Conservation (phyloP, 2,113 vertebrate genomes). For the Grammatotria lemairii region DNA sequence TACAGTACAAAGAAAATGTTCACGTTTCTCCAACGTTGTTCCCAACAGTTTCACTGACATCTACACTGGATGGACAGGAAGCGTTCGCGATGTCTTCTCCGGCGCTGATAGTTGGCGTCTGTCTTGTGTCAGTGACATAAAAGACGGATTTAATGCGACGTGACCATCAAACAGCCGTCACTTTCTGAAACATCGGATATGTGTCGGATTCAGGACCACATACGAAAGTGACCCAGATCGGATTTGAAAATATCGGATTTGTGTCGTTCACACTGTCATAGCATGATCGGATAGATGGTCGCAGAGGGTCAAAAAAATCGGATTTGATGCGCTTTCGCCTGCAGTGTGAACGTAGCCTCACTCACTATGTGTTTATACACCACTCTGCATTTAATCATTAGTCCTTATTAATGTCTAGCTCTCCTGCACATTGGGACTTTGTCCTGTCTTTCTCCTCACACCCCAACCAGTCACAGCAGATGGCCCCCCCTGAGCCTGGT, state of each 20-base stretch:
- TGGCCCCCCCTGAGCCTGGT: background rate
- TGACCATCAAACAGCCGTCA: too few species aligned
- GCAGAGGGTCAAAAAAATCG: accelerated
- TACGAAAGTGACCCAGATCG: too few species aligned
- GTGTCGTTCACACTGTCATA: too few species aligned
- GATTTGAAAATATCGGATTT: too few species aligned
- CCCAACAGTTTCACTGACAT: too few species aligned
- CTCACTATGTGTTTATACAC: background rate
- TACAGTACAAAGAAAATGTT: accelerated
- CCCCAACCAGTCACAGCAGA: background rate
- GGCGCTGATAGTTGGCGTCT: too few species aligned
- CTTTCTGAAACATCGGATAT: accelerated
- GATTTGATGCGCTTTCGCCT: too few species aligned
- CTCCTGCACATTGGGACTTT: background rate
- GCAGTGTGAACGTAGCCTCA: background rate
- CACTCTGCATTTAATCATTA: background rate
- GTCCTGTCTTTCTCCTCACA: accelerated
- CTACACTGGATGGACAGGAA: accelerated
- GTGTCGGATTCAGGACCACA: accelerated
- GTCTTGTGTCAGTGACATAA: too few species aligned
- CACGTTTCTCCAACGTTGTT: too few species aligned
- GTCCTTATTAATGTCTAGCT: background rate
- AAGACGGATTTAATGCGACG: accelerated
- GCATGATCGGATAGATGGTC: too few species aligned
- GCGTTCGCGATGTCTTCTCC: accelerated